Conservation (phyloP, 1,140 invertebrate species). For the Stenopsyche tienmushanensis region DNA sequence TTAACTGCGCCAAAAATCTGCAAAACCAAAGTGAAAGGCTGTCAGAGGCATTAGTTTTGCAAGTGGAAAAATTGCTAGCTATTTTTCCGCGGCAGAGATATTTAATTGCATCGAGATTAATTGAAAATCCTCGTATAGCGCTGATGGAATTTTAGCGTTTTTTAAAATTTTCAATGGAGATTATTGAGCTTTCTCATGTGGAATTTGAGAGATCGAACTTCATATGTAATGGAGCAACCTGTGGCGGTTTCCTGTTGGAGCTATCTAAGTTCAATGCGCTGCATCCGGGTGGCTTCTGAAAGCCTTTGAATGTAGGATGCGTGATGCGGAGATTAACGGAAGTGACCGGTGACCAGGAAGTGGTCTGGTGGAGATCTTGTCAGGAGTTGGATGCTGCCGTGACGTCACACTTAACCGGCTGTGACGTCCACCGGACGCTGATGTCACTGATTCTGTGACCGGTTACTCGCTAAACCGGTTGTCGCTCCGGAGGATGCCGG, state of each 20-base stretch:
- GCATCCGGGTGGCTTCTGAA: no score
- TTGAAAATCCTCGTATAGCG: no score
- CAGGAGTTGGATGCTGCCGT: neutral
- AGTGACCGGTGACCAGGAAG: neutral
- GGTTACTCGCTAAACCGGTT: slow-evolving; percentile 1
- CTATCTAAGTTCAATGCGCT: neutral
- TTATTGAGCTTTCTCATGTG: no score
- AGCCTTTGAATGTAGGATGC: neutral
- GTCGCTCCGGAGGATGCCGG: neutral
- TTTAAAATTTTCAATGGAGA: no score
- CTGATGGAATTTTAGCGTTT: no score
- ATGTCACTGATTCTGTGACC: neutral
- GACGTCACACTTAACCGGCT: slow-evolving; percentile 3
- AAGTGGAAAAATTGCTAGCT: no score
- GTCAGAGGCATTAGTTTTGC: no score
- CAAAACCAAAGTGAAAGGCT: no score
- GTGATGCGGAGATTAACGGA: neutral
- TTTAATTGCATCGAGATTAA: no score
- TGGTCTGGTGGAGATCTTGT: neutral
- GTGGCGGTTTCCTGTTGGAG: neutral
- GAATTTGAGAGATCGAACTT: no score
- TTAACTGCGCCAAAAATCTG: neutral
- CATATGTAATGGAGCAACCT: no score
- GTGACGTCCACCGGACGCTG: slow-evolving; percentile 11
- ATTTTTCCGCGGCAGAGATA: no score